Evolutionary conservation across 2,888 invertebrate genomes (phyloP).

Genomic region (Elegia similella): DNA sequence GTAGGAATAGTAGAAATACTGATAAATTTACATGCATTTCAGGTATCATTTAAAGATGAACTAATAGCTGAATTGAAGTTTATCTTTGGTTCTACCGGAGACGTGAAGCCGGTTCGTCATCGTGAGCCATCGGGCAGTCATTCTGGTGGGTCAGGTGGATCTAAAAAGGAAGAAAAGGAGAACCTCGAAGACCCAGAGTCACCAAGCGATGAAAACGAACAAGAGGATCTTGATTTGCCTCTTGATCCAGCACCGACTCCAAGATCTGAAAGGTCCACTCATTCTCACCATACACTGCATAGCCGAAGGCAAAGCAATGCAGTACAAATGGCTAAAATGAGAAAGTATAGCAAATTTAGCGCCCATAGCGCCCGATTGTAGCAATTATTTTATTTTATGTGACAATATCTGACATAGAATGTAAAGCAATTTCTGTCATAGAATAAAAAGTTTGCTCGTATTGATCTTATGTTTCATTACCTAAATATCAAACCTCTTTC

Average conservation of each 20-base stretch:
- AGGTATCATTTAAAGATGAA: conserved; percentile 85
- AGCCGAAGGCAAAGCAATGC: conserved; percentile 70
- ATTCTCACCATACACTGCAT: conserved; percentile 63
- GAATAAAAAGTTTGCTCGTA: no score
- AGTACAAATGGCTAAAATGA: conserved; percentile 63
- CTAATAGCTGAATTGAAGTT: conserved; percentile 87
- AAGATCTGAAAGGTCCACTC: conserved; percentile 56
- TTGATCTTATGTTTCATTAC: no score
- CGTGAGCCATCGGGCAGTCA: conserved; percentile 59
- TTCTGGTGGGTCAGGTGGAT: conserved; percentile 54
- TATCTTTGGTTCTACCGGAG: conserved; percentile 85
- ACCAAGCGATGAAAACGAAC: conserved; percentile 37
- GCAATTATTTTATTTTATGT: not conserved
- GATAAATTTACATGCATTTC: conserved; percentile 31
- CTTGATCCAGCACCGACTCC: conserved; percentile 53
- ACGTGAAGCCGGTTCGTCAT: conserved; percentile 85
- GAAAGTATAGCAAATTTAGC: conserved; percentile 52
- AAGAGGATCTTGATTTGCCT: conserved; percentile 26
- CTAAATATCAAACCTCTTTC: no score
- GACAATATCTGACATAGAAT: no score
- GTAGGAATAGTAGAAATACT: conserved; percentile 13
- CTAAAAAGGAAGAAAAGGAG: conserved; percentile 47
- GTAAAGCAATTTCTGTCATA: no score
- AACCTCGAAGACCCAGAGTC: conserved; percentile 41
- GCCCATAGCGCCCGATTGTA: conserved; percentile 12